phyloP scores from a whole-genome alignment of 2,888 invertebrate species.

The Agelastica alni region DNA sequence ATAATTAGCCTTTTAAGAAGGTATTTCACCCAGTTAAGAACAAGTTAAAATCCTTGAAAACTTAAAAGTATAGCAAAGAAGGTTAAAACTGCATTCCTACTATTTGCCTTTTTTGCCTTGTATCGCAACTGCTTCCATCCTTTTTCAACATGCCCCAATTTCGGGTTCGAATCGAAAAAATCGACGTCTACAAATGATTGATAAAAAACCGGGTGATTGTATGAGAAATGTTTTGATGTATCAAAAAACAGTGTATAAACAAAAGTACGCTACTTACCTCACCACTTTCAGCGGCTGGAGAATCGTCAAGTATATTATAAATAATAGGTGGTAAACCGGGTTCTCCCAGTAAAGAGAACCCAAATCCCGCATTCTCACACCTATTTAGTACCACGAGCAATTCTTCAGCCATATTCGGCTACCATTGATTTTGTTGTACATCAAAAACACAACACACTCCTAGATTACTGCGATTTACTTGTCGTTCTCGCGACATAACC shows the following conservation, averaged over 20 bases:
- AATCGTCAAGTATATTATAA: slow-evolving; percentile 91
- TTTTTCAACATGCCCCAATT: slow-evolving; percentile 22
- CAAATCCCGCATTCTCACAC: slow-evolving; percentile 86
- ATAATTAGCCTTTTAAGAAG: slow-evolving; percentile 16
- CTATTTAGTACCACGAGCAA: slow-evolving; percentile 85
- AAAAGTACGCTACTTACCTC: slow-evolving; percentile 66
- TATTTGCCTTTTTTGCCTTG: slow-evolving; percentile 35
- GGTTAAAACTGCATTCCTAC: slow-evolving; percentile 44
- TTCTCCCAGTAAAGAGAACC: slow-evolving; percentile 88
- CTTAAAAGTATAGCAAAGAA: slow-evolving; percentile 27
- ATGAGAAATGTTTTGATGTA: no score
- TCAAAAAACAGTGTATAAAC: no score
- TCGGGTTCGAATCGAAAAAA: no score
- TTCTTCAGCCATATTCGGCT: slow-evolving; percentile 79
- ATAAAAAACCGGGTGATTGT: no score
- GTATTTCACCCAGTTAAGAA: slow-evolving; percentile 14
- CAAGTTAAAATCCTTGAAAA: slow-evolving; percentile 21
- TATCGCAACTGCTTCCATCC: slow-evolving; percentile 33
- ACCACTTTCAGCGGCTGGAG: slow-evolving; percentile 88
- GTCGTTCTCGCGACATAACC: slow-evolving; percentile 53
- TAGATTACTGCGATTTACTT: slow-evolving; percentile 40
- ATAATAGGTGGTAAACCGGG: slow-evolving; percentile 92
- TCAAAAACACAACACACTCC: slow-evolving; percentile 24
- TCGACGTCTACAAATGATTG: no score
- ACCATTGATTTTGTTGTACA: slow-evolving; percentile 49